Percentiles rank a stretch among this genome's conserved stretches.
phyloP scores from a whole-genome alignment of 1,140 invertebrate species.

The Drepana arcuata region DNA sequence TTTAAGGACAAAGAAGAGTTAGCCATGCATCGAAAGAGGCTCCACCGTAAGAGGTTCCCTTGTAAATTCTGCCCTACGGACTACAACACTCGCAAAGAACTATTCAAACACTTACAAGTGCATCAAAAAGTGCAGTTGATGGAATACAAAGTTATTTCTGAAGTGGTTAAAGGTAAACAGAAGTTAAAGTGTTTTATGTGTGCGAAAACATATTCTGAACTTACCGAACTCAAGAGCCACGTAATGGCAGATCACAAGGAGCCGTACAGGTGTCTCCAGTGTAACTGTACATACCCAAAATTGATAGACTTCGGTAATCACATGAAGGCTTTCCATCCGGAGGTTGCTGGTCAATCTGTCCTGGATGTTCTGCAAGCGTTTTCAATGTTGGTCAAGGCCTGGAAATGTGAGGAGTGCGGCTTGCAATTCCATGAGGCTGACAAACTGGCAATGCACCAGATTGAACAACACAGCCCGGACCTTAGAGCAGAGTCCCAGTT shows the following conservation, averaged over 20 bases:
- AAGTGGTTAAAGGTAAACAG: conserved; percentile 50
- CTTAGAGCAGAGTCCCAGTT: conserved; percentile 39
- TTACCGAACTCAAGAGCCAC: conserved; percentile 49
- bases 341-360: conserved; percentile 52
- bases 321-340: conserved; percentile 48
- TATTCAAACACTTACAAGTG: conserved; percentile 55
- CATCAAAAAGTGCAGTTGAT: conserved; percentile 58
- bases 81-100: conserved; percentile 47
- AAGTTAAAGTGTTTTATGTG: conserved; percentile 58
- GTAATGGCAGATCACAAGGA: conserved; percentile 56
- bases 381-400: conserved; percentile 49
- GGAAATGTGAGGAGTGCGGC: conserved; percentile 62
- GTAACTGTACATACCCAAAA: conserved; percentile 43
- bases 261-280: conserved; percentile 45
- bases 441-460: conserved; percentile 51
- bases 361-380: conserved; percentile 56
- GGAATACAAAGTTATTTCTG: conserved; percentile 60
- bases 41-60: conserved; percentile 50
- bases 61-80: conserved; percentile 64
- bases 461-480: conserved; percentile 50
- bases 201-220: conserved; percentile 35
- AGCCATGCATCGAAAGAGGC: conserved; percentile 31
- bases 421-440: conserved; percentile 59
- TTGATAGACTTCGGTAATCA: conserved; percentile 58
- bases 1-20: conserved; percentile 49